phyloP scores from a whole-genome alignment of 2,888 invertebrate genomes.

The Chymomyza procnemis region DNA sequence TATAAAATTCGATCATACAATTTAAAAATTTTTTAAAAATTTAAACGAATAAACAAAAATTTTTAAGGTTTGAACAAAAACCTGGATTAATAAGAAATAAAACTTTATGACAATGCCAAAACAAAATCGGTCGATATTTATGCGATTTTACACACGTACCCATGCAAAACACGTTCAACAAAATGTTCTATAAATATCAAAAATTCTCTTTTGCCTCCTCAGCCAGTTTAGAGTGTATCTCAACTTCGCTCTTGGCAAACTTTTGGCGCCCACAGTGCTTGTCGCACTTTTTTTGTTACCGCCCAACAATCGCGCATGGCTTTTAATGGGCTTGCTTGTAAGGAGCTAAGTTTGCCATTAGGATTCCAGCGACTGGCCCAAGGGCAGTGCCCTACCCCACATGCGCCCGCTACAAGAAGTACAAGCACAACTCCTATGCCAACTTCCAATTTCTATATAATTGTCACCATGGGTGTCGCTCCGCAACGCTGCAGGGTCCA shows the following conservation, averaged over 20 bases:
- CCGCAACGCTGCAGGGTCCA: constrained; percentile 24
- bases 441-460: constrained; percentile 54
- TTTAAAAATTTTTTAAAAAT: too few relatives aligned
- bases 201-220: too few relatives aligned
- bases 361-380: constrained; percentile 24
- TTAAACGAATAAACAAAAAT: too few relatives aligned
- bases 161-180: too few relatives aligned
- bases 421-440: constrained; percentile 4
- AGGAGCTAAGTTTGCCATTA: constrained; percentile 22
- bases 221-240: neutral
- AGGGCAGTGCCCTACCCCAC: constrained; percentile 34
- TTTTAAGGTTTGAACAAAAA: too few relatives aligned
- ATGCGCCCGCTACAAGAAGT: neutral
- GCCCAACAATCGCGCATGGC: constrained; percentile 15
- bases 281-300: constrained; percentile 1
- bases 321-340: constrained; percentile 46
- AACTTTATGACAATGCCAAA: too few relatives aligned
- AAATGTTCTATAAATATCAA: too few relatives aligned
- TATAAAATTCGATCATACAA: too few relatives aligned
- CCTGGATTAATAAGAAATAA: too few relatives aligned
- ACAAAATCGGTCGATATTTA: too few relatives aligned
- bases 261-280: neutral
- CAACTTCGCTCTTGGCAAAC: neutral
- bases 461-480: constrained; percentile 74
- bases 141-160: too few relatives aligned